These are phyloP conservation scores for Hirtodrosophila histrioides DNA, from an alignment of 2,888 invertebrate genomes.

Conservation along the genomic window DNA sequence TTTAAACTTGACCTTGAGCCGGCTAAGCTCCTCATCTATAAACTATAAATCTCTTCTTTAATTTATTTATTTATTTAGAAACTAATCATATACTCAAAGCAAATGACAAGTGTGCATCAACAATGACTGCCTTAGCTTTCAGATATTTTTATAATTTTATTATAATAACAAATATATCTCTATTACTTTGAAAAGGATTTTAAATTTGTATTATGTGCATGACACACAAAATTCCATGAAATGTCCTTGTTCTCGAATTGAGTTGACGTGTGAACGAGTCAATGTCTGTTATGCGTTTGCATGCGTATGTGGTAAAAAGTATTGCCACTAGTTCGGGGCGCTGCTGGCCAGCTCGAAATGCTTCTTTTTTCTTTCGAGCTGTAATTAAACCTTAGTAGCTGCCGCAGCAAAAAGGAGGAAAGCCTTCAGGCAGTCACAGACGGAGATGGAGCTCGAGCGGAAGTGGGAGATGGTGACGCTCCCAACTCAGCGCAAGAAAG, in stretches of 20 bases:
- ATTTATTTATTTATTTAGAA: no score
- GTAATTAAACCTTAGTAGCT: slow-evolving; percentile 74
- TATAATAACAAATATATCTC: no score
- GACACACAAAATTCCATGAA: neutral
- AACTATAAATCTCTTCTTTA: no score
- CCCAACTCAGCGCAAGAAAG: slow-evolving; percentile 52
- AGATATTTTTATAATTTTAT: no score
- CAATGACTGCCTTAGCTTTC: no score
- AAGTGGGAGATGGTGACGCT: slow-evolving; percentile 12
- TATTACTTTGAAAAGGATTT: no score
- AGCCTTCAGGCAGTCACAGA: slow-evolving; percentile 54
- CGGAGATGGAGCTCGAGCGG: slow-evolving; percentile 2
- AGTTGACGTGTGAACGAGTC: slow-evolving; percentile 6
- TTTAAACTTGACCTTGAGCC: no score
- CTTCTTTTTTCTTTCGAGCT: slow-evolving; percentile 30
- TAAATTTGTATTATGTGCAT: no score
- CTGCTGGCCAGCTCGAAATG: slow-evolving; percentile 23
- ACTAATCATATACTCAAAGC: no score
- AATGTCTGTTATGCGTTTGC: slow-evolving; percentile 2
- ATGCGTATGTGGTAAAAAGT: slow-evolving; percentile 53
- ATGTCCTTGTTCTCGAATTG: slow-evolving; percentile 1
- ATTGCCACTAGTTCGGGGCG: slow-evolving; percentile 37
- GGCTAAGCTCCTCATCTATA: no score
- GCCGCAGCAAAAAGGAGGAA: slow-evolving; percentile 39
- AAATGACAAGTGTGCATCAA: no score